These are phyloP conservation scores for Lepidurus apus DNA, from an alignment of 1,140 invertebrate species.

Conservation along the genomic window DNA sequence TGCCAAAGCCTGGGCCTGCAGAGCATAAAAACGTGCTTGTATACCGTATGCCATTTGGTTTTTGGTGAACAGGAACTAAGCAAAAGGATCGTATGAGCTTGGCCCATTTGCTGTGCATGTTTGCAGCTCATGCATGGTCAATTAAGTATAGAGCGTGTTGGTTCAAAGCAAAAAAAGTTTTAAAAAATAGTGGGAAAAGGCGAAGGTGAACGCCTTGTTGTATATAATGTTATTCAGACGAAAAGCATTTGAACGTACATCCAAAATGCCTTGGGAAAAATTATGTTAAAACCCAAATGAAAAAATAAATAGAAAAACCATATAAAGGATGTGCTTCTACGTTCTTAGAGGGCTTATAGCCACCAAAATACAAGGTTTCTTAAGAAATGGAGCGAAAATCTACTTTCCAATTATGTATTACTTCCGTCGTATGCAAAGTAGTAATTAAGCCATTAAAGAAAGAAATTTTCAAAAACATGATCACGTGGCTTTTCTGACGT, in stretches of 20 bases:
- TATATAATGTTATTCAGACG: neutral
- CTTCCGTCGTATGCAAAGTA: no score
- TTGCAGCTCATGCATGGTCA: constrained; percentile 4
- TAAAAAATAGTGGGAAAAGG: neutral
- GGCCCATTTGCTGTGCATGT: constrained; percentile 1
- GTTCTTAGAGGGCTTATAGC: no score
- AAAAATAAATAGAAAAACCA: no score
- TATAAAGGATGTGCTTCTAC: no score
- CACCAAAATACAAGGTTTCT: no score
- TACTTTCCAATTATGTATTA: no score
- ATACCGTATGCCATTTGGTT: neutral
- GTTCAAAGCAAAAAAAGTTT: neutral
- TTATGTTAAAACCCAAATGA: no score
- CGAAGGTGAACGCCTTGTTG: neutral
- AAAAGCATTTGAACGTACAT: neutral
- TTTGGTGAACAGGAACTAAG: neutral
- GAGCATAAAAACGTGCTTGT: constrained; percentile 15
- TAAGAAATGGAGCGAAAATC: no score
- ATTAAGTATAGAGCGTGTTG: neutral
- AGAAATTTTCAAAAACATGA: no score
- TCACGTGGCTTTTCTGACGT: no score
- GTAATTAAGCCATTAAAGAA: no score
- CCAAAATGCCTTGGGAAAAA: no score
- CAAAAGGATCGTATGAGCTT: neutral
- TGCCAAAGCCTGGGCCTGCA: neutral